Evolutionary conservation across 2,797 vertebrate species (phyloP).

Genomic region (Malacoctenus gilli): DNA sequence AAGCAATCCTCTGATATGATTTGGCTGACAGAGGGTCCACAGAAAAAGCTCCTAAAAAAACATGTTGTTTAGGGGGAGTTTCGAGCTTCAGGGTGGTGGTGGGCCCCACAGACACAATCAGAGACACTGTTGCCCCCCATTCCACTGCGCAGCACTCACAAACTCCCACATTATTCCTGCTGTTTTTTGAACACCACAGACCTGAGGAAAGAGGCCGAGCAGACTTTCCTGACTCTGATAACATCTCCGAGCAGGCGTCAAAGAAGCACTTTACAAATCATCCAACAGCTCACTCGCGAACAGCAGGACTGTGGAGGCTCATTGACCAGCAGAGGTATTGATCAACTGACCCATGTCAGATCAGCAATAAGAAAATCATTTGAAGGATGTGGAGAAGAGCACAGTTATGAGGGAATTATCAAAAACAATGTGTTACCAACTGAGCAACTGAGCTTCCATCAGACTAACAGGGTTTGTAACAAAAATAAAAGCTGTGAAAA

Average conservation of each 20-base stretch:
- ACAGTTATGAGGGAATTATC: no score
- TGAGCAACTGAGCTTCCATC: no score
- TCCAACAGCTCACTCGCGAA: conserved; percentile 32
- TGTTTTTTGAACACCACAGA: no score
- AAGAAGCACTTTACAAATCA: conserved; percentile 63
- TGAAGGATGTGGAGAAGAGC: background rate
- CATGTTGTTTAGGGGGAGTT: conserved; percentile 38
- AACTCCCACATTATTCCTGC: conserved; percentile 71
- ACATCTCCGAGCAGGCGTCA: conserved; percentile 64
- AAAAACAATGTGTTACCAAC: no score
- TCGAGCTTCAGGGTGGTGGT: conserved; percentile 30
- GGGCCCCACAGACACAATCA: conserved; percentile 68
- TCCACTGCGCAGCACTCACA: conserved; percentile 54
- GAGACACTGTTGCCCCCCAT: conserved; percentile 71
- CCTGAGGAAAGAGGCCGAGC: no score
- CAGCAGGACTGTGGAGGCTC: conserved; percentile 28
- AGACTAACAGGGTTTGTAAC: no score
- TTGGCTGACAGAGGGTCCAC: conserved; percentile 56
- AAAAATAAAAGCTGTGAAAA: no score
- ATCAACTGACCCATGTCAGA: background rate
- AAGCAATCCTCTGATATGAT: conserved; percentile 27
- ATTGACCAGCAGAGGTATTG: no score
- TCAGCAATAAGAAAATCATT: conserved; percentile 3
- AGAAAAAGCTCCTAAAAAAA: conserved; percentile 62
- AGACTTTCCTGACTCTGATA: conserved; percentile 59